These are phyloP conservation scores for Cryptocephalus moraei DNA, from an alignment of 2,888 invertebrate genomes.

Conservation along the genomic window DNA sequence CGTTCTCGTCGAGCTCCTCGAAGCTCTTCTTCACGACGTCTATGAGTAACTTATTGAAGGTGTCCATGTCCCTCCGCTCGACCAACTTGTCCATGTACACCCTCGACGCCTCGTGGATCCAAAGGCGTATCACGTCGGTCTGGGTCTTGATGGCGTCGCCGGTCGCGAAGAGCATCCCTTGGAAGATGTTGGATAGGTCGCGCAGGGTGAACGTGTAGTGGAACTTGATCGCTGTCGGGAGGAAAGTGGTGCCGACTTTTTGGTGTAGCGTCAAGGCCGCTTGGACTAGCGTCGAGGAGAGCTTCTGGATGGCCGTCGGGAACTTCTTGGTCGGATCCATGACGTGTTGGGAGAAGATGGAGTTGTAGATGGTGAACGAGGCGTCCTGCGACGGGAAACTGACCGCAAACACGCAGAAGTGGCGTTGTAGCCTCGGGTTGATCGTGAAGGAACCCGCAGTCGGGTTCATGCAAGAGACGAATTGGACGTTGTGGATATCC, in stretches of 20 bases:
- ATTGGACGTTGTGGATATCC: conserved; percentile 89
- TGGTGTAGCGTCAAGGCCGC: conserved; percentile 69
- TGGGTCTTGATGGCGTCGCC: conserved; percentile 56
- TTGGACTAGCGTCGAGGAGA: conserved; percentile 51
- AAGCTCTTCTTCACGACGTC: conserved; percentile 74
- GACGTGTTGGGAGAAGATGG: conserved; percentile 72
- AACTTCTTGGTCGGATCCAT: conserved; percentile 58
- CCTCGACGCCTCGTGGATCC: conserved; percentile 83
- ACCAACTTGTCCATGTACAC: conserved; percentile 89
- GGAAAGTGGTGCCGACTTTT: conserved; percentile 63
- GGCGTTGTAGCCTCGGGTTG: conserved; percentile 78
- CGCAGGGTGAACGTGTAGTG: conserved; percentile 90
- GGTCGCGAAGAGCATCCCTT: conserved; percentile 78
- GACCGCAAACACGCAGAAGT: conserved; percentile 79
- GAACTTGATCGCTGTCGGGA: conserved; percentile 91
- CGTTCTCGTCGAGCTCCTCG: conserved; percentile 61
- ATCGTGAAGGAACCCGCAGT: conserved; percentile 93
- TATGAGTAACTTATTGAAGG: conserved; percentile 58
- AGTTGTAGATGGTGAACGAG: conserved; percentile 71
- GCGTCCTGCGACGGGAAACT: conserved; percentile 81
- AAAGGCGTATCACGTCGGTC: conserved; percentile 67
- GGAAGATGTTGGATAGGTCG: conserved; percentile 88
- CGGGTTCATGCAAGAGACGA: conserved; percentile 93
- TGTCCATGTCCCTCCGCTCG: conserved; percentile 64
- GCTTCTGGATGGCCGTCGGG: conserved; percentile 44